Evolutionary conservation across 2,888 invertebrate genomes (phyloP), one percentile per base, ranked within the genome.

Genomic region (Rhingia campestris): DNA sequence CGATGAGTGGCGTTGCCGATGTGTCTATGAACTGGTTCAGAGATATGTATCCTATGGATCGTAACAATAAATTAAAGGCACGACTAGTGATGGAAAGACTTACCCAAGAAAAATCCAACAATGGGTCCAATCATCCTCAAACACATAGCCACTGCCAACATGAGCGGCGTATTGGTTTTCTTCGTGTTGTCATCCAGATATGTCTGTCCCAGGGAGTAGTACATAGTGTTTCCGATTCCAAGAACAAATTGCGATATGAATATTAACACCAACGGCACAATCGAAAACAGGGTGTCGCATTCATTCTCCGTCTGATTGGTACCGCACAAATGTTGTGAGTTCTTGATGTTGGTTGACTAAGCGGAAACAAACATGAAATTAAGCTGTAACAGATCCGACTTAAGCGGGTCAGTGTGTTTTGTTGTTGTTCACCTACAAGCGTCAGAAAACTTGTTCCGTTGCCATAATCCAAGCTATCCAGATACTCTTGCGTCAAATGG

Each of bases 121-220:
- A 93, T 93, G 43, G 94, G 94, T 32, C 91, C 91, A 86, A 90
- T 88, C 90, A 91, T 90, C 54, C 92, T 86, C 66, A 91, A 61
- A 0, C 91, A 87, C 89, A 92, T 90, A 9, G 91, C 91, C 82
- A 90, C 89, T 0, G 91, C 89, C 58, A 95, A 89, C 86, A 94
- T 91, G 87, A 94, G 90, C 0, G 95, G 94, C 0, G 94, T 93
- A 86, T 94, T 93, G 12, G 93, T 93, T 87, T 94, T 94, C 88
- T 94, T 93, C 0, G 94, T 93, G 86, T 94, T 95, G 87, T 95
- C 95, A 88, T 95, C 95, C 86, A 95, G 89, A 88, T 95, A 95
- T 0, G 95, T 93, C 88, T 94, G 93, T 0, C 95, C 95, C 49
- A 95, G 90, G 0, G 94, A 93, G 88, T 93, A 94, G 89, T 94